A percentile compares a stretch with the other conserved stretches of the same genome.
phyloP scores from a whole-genome alignment of 2,113 vertebrate genomes.

The Cnemophilus loriae region DNA sequence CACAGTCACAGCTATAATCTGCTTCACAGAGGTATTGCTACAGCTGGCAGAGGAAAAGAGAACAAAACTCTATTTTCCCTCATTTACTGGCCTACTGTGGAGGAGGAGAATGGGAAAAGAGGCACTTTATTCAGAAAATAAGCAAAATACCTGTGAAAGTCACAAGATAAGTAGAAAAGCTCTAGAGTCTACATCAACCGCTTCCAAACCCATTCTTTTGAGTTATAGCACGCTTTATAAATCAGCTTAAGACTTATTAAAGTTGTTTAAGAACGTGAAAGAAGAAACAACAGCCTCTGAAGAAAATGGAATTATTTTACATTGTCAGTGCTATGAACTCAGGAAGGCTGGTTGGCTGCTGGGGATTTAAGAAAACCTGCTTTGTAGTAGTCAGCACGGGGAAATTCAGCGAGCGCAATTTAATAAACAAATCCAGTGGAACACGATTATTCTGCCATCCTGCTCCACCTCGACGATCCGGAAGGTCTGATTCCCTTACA shows the following conservation, averaged over 20 bases:
- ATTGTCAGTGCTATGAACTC: fast-evolving
- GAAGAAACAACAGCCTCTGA: background rate
- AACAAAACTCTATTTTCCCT: background rate
- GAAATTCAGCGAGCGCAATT: background rate
- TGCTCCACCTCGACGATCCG: background rate
- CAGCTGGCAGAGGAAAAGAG: background rate
- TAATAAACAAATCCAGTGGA: background rate
- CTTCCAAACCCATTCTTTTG: background rate
- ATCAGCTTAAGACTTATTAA: background rate
- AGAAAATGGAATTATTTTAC: background rate
- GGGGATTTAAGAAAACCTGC: background rate
- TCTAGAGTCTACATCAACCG: background rate
- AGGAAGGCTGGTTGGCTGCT: background rate
- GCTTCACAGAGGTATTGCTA: background rate
- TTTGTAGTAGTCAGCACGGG: background rate
- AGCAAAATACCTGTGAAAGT: background rate
- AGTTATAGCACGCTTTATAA: background rate
- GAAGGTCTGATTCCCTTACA: background rate
- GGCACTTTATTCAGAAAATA: background rate
- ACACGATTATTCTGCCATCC: background rate
- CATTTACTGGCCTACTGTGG: background rate
- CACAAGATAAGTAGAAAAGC: background rate
- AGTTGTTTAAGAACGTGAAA: background rate
- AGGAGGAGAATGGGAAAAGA: background rate
- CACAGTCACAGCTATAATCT: background rate